Percentiles rank a stretch among this genome's conserved stretches.
phyloP scores from a whole-genome alignment of 2,888 invertebrate species.

The Ormyrus labotus region DNA sequence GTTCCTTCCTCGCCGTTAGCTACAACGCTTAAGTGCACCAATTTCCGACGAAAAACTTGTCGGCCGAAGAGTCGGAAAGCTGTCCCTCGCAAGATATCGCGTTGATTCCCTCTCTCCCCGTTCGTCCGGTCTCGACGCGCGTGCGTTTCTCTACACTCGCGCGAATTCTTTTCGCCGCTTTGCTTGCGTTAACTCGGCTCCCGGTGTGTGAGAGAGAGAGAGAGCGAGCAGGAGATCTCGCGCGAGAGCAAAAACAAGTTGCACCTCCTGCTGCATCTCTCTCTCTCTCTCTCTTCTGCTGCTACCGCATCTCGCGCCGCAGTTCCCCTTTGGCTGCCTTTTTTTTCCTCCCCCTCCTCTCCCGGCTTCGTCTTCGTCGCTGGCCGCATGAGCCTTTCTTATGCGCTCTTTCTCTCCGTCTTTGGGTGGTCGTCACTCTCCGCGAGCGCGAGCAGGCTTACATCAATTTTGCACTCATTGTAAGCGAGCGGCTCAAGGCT shows the following conservation, averaged over 20 bases:
- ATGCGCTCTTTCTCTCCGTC: constrained; percentile 18
- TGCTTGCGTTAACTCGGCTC: background rate
- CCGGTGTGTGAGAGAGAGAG: too few species aligned
- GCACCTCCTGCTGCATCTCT: constrained; percentile 9
- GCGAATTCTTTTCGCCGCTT: constrained; percentile 11
- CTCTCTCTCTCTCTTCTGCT: background rate
- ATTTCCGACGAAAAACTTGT: too few species aligned
- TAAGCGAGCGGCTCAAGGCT: constrained; percentile 46
- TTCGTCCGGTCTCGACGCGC: background rate
- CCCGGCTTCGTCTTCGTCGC: background rate
- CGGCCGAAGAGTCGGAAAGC: too few species aligned
- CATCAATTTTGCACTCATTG: constrained; percentile 56
- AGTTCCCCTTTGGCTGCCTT: too few species aligned
- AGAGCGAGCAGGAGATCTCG: too few species aligned
- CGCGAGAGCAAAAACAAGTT: constrained; percentile 11
- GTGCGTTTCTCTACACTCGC: background rate
- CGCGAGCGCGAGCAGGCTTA: constrained; percentile 26
- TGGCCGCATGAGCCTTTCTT: background rate
- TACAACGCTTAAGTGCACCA: too few species aligned
- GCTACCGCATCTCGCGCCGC: background rate
- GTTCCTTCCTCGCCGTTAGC: too few species aligned
- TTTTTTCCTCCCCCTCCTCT: background rate
- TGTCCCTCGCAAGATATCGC: too few species aligned
- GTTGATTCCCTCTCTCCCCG: too few species aligned
- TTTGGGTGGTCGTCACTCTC: constrained; percentile 56